These are phyloP conservation scores for Thaleichthys pacificus DNA, from an alignment of 2,797 vertebrate genomes.

Conservation along the genomic window DNA sequence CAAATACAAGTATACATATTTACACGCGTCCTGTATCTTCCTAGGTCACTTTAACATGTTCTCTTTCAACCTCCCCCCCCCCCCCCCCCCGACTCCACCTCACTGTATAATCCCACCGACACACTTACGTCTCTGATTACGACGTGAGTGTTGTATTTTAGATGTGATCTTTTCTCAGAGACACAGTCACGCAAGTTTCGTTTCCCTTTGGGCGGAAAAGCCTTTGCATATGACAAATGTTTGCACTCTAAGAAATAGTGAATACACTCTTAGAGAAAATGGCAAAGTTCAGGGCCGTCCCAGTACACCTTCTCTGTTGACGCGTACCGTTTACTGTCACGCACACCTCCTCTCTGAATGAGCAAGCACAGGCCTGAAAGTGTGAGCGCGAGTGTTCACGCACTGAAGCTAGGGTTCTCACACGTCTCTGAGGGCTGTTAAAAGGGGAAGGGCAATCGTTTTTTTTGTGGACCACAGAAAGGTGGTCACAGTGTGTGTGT, in stretches of 20 bases:
- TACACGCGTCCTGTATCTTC: constrained; percentile 40
- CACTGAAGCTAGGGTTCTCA: neutral
- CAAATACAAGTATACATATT: constrained; percentile 30
- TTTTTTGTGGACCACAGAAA: neutral
- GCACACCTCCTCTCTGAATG: constrained; percentile 72
- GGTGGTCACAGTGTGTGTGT: neutral
- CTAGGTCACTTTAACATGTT: too few species aligned
- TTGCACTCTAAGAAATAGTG: constrained; percentile 3
- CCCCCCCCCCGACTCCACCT: too few species aligned
- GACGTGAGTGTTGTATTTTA: too few species aligned
- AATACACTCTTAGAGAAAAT: constrained; percentile 13
- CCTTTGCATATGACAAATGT: neutral
- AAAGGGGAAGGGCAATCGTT: neutral
- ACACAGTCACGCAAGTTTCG: constrained; percentile 56
- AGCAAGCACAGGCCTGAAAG: constrained; percentile 46
- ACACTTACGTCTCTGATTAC: too few species aligned
- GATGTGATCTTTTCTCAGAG: too few species aligned
- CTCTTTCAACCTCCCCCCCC: too few species aligned
- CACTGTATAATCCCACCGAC: too few species aligned
- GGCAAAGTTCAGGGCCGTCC: constrained; percentile 61
- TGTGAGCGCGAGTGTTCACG: constrained; percentile 8
- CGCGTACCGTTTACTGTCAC: constrained; percentile 61
- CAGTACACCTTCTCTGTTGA: constrained; percentile 45
- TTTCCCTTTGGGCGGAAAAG: constrained; percentile 25
- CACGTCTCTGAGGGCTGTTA: neutral